Percentiles rank a stretch among this genome's conserved stretches.
Conservation (phyloP, 1,140 invertebrate species). For the Aethina tumida region DNA sequence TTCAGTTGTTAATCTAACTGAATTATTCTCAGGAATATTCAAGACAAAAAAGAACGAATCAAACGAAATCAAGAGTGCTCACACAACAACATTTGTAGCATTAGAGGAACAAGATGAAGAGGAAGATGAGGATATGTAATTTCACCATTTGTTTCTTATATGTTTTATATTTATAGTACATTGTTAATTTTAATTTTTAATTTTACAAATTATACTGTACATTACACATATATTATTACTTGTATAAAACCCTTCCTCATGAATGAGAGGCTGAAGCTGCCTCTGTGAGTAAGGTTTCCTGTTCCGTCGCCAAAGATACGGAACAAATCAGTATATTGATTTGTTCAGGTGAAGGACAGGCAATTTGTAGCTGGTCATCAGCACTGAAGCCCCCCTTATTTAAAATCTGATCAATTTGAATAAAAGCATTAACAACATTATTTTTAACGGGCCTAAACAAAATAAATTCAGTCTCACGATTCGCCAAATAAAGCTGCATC, state of each 20-base stretch:
- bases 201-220: too few relatives aligned
- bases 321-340: slow-evolving; percentile 81
- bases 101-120: slow-evolving; percentile 6
- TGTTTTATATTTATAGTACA: too few relatives aligned
- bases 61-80: background rate
- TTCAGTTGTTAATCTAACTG: slow-evolving; percentile 23
- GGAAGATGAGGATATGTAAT: slow-evolving; percentile 9
- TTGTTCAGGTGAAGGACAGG: slow-evolving; percentile 84
- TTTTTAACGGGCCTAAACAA: slow-evolving; percentile 88
- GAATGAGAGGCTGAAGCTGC: too few relatives aligned
- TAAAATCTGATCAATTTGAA: slow-evolving; percentile 70
- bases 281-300: too few relatives aligned
- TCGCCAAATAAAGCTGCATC: slow-evolving; percentile 93
- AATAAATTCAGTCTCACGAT: slow-evolving; percentile 92
- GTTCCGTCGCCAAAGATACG: slow-evolving; percentile 28
- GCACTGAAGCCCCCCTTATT: slow-evolving; percentile 58
- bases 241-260: too few relatives aligned
- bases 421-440: slow-evolving; percentile 77
- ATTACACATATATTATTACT: too few relatives aligned
- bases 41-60: slow-evolving; percentile 8
- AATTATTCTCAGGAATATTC: slow-evolving; percentile 19
- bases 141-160: slow-evolving; percentile 2
- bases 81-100: too few relatives aligned
- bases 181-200: too few relatives aligned
- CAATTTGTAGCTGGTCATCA: slow-evolving; percentile 76